Conservation (phyloP, 2,888 invertebrate genomes). For the Drosophila parthenogenetica region DNA sequence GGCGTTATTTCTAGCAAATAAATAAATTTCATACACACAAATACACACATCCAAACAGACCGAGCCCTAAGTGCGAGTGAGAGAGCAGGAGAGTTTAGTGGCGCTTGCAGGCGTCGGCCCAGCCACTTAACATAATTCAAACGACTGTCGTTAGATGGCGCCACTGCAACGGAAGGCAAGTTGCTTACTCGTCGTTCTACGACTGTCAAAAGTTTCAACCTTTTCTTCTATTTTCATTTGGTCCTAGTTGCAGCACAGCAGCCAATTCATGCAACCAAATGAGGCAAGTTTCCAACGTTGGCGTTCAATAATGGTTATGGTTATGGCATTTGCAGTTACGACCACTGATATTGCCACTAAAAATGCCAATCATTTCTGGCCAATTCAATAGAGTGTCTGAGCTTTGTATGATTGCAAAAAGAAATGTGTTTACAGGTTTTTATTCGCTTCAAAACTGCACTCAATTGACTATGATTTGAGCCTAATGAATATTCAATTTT, state of each 20-base stretch:
- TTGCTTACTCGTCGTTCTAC: conserved; percentile 15
- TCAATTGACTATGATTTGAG: conserved; percentile 7
- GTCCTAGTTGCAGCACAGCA: conserved; percentile 8
- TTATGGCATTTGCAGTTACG: conserved; percentile 25
- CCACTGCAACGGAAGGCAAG: conserved; percentile 43
- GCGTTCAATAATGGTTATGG: conserved; percentile 33
- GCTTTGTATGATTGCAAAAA: background rate
- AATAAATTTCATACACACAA: conserved; percentile 51
- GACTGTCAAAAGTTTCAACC: conserved; percentile 30
- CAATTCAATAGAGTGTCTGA: conserved; percentile 10
- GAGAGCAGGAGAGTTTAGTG: conserved; percentile 9
- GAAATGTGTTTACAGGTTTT: conserved; percentile 12
- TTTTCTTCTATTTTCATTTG: background rate
- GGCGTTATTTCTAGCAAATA: conserved; percentile 58
- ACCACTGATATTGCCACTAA: conserved; percentile 10
- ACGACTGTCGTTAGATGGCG: conserved; percentile 52
- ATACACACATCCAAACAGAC: conserved; percentile 9
- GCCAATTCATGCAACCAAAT: conserved; percentile 33
- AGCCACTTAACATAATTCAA: conserved; percentile 75
- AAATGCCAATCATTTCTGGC: conserved; percentile 20
- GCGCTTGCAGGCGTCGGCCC: conserved; percentile 57
- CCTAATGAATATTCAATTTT: conserved; percentile 9
- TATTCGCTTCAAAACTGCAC: conserved; percentile 1
- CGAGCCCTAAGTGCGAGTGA: background rate
- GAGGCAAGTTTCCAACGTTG: conserved; percentile 15